Evolutionary conservation across 2,888 invertebrate genomes (phyloP).

Genomic region (Tinea pellionella): DNA sequence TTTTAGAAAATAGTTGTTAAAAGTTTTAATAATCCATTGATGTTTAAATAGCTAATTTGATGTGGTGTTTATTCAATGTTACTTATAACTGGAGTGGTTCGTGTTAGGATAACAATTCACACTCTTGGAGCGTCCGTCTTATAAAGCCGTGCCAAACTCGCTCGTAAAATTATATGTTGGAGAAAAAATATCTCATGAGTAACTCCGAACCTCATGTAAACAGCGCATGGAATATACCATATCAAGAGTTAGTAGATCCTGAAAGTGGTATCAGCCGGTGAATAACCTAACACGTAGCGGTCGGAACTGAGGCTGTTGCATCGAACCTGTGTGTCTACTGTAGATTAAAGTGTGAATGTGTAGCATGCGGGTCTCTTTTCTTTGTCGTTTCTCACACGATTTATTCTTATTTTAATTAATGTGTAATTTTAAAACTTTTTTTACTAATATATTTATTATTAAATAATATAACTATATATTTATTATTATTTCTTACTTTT

Average conservation of each 20-base stretch:
- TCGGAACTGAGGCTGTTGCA: conserved; percentile 43
- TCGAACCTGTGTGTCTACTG: conserved; percentile 20
- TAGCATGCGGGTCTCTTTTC: not conserved
- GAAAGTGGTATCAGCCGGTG: not conserved
- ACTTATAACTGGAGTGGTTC: not conserved
- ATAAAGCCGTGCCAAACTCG: not conserved
- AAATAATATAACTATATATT: too few species aligned
- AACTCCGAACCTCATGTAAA: not conserved
- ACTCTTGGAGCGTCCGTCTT: not conserved
- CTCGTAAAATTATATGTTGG: not conserved
- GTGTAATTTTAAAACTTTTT: too few species aligned
- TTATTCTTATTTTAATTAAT: not conserved
- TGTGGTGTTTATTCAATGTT: not conserved
- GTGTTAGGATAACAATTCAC: not conserved
- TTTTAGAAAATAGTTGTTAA: conserved; percentile 6
- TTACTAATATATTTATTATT: too few species aligned
- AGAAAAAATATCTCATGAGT: not conserved
- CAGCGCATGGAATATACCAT: not conserved
- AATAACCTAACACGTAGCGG: conserved; percentile 6
- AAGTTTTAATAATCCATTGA: not conserved
- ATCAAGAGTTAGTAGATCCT: not conserved
- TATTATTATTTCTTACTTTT: too few species aligned
- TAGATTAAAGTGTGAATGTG: conserved; percentile 7
- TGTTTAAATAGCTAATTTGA: not conserved
- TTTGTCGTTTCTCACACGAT: not conserved